Conservation (phyloP, 1,140 invertebrate genomes). For the Orchesella cincta region DNA sequence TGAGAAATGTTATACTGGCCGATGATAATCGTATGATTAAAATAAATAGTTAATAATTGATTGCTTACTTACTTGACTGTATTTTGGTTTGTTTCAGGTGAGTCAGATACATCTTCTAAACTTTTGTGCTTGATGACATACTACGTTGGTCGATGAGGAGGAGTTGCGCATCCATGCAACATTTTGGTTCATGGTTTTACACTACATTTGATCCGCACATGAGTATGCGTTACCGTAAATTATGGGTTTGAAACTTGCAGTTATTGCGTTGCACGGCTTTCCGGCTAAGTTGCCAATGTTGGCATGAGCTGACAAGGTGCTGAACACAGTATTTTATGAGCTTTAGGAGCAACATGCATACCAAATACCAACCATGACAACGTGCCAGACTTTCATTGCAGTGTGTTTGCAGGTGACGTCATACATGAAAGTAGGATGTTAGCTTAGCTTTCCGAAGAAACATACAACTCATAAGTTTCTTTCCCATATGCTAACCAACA, state of each 20-base stretch:
- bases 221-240: not conserved
- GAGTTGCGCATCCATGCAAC: conserved; percentile 23
- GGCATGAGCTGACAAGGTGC: not conserved
- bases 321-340: not conserved
- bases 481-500: no score
- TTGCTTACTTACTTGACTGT: not conserved
- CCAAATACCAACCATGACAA: not conserved
- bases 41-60: not conserved
- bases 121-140: not conserved
- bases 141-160: not conserved
- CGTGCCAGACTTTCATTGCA: no score
- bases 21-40: no score
- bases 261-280: not conserved
- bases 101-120: not conserved
- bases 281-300: not conserved
- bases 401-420: no score
- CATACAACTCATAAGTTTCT: no score
- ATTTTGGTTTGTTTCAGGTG: conserved; percentile 5
- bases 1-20: no score
- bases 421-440: no score
- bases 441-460: no score
- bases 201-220: not conserved
- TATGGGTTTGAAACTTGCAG: not conserved
- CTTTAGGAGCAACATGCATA: not conserved
- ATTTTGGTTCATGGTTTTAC: conserved; percentile 9